Conservation (phyloP, 2,113 vertebrate genomes). For the Lampris megalopsis region DNA sequence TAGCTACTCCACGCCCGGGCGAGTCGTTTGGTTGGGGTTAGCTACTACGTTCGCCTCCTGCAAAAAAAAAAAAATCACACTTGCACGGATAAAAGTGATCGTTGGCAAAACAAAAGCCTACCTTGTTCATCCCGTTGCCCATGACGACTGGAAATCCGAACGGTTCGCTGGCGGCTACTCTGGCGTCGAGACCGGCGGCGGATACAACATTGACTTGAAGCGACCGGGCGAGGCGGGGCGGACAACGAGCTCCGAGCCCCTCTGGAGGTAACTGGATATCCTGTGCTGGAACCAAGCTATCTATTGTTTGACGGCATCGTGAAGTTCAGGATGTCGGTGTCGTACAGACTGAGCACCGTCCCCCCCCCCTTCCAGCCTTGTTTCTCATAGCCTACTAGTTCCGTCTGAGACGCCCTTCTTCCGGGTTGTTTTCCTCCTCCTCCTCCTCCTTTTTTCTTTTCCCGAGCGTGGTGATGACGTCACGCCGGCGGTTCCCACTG, state of each 20-base stretch:
- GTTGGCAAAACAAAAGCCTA: conserved; percentile 25
- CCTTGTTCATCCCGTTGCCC: conserved; percentile 86
- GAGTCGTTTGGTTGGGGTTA: no score
- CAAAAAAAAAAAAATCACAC: no score
- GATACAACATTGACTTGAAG: conserved; percentile 34
- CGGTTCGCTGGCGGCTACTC: conserved; percentile 23
- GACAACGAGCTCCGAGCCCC: background rate
- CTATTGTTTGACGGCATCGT: conserved; percentile 18
- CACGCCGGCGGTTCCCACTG: no score
- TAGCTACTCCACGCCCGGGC: no score
- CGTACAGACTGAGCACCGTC: no score
- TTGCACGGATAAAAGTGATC: no score
- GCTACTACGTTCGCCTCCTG: no score
- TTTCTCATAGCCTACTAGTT: conserved; percentile 11
- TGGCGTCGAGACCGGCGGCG: background rate
- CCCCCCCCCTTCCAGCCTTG: background rate
- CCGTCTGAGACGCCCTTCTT: conserved; percentile 49
- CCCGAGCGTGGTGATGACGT: no score
- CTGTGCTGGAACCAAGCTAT: background rate
- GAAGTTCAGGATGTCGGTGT: no score
- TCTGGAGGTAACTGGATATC: no score
- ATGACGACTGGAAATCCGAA: conserved; percentile 46
- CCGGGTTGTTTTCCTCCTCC: conserved; percentile 63
- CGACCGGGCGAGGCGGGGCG: background rate
- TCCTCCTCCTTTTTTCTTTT: no score